Evolutionary conservation across 2,113 vertebrate species (phyloP).

Genomic region (Eira barbara): DNA sequence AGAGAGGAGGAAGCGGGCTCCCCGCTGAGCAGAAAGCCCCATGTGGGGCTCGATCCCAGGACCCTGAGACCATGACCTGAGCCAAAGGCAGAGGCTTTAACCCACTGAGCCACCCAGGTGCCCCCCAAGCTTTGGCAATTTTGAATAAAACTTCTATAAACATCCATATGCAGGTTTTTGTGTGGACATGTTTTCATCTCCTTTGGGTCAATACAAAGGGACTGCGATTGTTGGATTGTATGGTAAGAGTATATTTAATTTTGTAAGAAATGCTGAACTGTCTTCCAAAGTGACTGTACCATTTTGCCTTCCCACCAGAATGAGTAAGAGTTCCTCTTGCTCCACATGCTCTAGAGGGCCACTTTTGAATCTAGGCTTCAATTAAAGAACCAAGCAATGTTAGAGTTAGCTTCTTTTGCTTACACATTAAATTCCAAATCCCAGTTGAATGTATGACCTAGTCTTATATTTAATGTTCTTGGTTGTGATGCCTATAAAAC

Average conservation of each 20-base stretch:
- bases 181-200: background rate
- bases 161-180: background rate
- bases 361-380: background rate
- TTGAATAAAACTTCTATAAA: background rate
- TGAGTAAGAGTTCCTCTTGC: background rate
- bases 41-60: too few relatives aligned
- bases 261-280: background rate
- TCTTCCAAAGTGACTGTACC: background rate
- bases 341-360: background rate
- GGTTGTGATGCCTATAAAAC: background rate
- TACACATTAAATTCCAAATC: background rate
- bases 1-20: too few relatives aligned
- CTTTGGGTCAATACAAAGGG: background rate
- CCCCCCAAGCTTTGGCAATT: background rate
- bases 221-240: background rate
- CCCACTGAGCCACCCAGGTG: too few relatives aligned
- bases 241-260: background rate
- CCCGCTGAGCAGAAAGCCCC: too few relatives aligned
- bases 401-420: background rate
- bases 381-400: background rate
- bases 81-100: too few relatives aligned
- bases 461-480: background rate
- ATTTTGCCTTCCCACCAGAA: background rate
- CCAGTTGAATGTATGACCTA: background rate
- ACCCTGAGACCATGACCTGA: too few relatives aligned